These are phyloP conservation scores for Thyatira batis DNA, from an alignment of 2,888 invertebrate species.

Conservation along the genomic window DNA sequence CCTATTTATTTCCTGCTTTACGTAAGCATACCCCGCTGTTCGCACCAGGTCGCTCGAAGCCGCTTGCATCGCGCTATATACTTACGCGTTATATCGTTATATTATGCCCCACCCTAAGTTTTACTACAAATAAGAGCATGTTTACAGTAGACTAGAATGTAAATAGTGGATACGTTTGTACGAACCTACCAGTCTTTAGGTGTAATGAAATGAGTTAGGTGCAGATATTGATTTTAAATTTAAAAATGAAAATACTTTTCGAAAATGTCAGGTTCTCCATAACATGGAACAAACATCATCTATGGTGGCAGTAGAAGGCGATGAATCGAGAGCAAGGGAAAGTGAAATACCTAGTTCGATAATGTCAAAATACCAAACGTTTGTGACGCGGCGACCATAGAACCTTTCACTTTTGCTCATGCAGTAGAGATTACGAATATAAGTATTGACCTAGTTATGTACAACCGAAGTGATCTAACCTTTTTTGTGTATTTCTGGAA, in stretches of 20 bases:
- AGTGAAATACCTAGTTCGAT: slow-evolving; percentile 45
- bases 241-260: too few species aligned
- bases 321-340: slow-evolving; percentile 35
- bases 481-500: not conserved
- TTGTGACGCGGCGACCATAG: slow-evolving; percentile 6
- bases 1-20: slow-evolving; percentile 67
- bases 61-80: not conserved
- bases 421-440: slow-evolving; percentile 34
- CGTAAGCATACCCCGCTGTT: slow-evolving; percentile 41
- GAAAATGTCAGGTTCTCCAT: not conserved
- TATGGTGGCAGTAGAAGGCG: not conserved
- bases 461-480: slow-evolving; percentile 8
- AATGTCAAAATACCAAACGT: slow-evolving; percentile 44
- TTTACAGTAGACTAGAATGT: too few species aligned
- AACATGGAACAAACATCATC: slow-evolving; percentile 7
- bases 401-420: slow-evolving; percentile 9
- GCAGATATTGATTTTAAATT: too few species aligned
- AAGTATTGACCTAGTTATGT: slow-evolving; percentile 36
- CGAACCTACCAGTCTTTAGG: too few species aligned
- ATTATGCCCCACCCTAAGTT: not conserved
- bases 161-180: too few species aligned
- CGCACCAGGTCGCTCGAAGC: slow-evolving; percentile 23
- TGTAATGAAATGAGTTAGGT: too few species aligned
- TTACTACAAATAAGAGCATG: too few species aligned
- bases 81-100: slow-evolving; percentile 1